These are phyloP conservation scores for Siniperca undulata DNA, from an alignment of 2,797 vertebrate genomes.

Conservation along the genomic window DNA sequence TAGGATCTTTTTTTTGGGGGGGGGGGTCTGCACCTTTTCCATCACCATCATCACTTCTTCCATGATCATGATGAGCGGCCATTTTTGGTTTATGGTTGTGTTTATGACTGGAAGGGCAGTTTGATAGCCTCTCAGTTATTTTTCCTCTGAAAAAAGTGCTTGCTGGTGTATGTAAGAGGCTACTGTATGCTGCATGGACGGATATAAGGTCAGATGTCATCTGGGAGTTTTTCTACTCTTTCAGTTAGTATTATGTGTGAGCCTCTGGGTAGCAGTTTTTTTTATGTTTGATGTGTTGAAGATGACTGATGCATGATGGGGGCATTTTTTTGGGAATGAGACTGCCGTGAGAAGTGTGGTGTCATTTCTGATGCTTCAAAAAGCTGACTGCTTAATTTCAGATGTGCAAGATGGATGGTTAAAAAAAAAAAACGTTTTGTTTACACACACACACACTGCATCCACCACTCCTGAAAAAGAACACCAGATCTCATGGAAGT, in stretches of 20 bases:
- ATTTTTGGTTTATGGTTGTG: conserved; percentile 69
- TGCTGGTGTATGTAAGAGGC: conserved; percentile 70
- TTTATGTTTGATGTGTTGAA: conserved; percentile 50
- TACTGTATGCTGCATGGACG: conserved; percentile 80
- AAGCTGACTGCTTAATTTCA: conserved; percentile 56
- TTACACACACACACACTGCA: conserved; percentile 63
- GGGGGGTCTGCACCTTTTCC: conserved; percentile 66
- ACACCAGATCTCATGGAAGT: conserved; percentile 76
- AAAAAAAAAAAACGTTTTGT: conserved; percentile 35
- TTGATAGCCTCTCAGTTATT: conserved; percentile 64
- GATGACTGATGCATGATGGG: conserved; percentile 77
- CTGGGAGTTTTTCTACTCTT: conserved; percentile 44
- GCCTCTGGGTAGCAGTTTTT: conserved; percentile 43
- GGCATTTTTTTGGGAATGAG: conserved; percentile 65
- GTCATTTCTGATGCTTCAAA: conserved; percentile 67
- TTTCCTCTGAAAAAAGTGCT: conserved; percentile 65
- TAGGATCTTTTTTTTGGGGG: conserved; percentile 61
- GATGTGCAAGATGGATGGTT: conserved; percentile 63
- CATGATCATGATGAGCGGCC: conserved; percentile 73
- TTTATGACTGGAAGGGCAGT: conserved; percentile 65
- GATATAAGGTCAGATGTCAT: conserved; percentile 59
- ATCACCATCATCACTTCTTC: conserved; percentile 71
- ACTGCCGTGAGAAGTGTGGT: conserved; percentile 74
- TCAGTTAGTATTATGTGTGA: conserved; percentile 42
- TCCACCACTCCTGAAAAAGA: conserved; percentile 65